Conservation (phyloP, 2,888 invertebrate genomes). For the Dryomyza anilis region DNA sequence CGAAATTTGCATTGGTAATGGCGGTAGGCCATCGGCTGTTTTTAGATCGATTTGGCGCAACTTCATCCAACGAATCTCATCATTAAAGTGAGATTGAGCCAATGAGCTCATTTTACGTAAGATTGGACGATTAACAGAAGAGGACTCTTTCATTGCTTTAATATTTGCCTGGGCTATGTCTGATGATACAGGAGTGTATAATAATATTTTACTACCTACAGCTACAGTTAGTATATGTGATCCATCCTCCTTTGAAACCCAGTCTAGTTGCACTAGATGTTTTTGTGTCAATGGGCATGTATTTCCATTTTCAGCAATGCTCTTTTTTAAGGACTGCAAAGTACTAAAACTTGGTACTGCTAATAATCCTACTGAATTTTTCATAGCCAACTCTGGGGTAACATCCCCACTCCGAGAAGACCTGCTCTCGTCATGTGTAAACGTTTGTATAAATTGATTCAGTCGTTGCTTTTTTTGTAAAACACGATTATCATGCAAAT, state of each 20-base stretch:
- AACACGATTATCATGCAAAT: slow-evolving; percentile 78
- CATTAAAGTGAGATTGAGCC: slow-evolving; percentile 86
- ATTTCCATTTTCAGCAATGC: slow-evolving; percentile 90
- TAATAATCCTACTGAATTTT: slow-evolving; percentile 63
- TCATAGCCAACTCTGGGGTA: slow-evolving; percentile 55
- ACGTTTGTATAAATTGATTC: slow-evolving; percentile 81
- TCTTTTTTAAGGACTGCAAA: slow-evolving; percentile 82
- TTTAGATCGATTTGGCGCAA: slow-evolving; percentile 85
- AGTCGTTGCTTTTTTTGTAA: slow-evolving; percentile 82
- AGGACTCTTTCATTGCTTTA: slow-evolving; percentile 87
- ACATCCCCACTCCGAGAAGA: slow-evolving; percentile 64
- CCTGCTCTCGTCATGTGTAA: slow-evolving; percentile 77
- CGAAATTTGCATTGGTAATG: slow-evolving; percentile 96
- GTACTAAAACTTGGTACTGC: slow-evolving; percentile 92
- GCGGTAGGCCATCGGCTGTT: slow-evolving; percentile 94
- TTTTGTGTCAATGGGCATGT: slow-evolving; percentile 90
- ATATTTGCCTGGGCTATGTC: slow-evolving; percentile 94
- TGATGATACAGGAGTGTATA: slow-evolving; percentile 92
- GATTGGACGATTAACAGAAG: slow-evolving; percentile 81
- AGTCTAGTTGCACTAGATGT: slow-evolving; percentile 93
- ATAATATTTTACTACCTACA: slow-evolving; percentile 88
- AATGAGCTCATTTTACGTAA: slow-evolving; percentile 89
- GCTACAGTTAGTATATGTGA: slow-evolving; percentile 97
- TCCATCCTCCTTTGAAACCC: slow-evolving; percentile 99
- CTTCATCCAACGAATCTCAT: slow-evolving; percentile 97